phyloP scores from a whole-genome alignment of 2,888 invertebrate species.

The Pristionchus arcanus region DNA sequence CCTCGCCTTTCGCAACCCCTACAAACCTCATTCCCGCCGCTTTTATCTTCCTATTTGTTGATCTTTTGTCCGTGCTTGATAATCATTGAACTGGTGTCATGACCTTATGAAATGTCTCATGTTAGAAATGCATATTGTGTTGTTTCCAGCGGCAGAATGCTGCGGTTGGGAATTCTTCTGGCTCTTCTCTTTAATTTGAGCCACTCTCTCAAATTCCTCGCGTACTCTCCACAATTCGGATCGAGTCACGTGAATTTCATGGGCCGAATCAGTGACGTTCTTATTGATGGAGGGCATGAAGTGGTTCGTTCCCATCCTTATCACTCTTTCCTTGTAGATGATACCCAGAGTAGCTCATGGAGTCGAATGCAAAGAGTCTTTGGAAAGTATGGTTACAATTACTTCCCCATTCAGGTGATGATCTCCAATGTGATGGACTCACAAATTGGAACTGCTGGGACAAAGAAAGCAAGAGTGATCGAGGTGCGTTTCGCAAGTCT shows the following conservation, averaged over 20 bases:
- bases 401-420: background rate
- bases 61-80: background rate
- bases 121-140: too few species aligned
- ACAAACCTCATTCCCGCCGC: background rate
- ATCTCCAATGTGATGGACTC: background rate
- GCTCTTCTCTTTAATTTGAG: background rate
- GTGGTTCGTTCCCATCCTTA: background rate
- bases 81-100: background rate
- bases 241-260: conserved; percentile 18
- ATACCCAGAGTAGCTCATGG: background rate
- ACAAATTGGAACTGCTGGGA: background rate
- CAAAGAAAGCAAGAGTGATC: conserved; percentile 45
- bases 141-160: background rate
- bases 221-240: background rate
- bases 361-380: background rate
- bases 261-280: background rate
- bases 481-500: conserved; percentile 6
- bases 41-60: background rate
- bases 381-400: too few species aligned
- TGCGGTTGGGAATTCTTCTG: background rate
- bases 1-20: background rate
- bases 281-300: background rate
- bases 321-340: background rate
- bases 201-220: background rate
- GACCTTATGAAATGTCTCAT: background rate